Percentiles rank a stretch among this genome's conserved stretches.
These are phyloP conservation scores for Leptobrachium leishanense DNA, from an alignment of 2,113 vertebrate genomes.

Conservation along the genomic window DNA sequence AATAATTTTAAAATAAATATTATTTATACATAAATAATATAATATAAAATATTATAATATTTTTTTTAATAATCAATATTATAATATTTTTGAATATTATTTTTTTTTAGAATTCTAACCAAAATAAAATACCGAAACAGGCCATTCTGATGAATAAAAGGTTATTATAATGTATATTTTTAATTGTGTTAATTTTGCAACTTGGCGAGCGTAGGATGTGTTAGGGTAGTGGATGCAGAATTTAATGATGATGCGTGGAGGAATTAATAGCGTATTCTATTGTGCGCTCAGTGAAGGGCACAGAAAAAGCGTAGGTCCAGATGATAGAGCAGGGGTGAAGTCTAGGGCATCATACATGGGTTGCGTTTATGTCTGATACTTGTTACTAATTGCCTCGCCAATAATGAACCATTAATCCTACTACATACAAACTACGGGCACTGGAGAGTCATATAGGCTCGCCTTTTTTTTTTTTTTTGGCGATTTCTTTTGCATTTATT, in stretches of 20 bases:
- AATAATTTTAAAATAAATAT: no score
- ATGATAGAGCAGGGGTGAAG: slow-evolving; percentile 20
- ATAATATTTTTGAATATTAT: no score
- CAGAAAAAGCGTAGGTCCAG: slow-evolving; percentile 10
- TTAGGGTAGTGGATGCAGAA: not conserved
- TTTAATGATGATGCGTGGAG: not conserved
- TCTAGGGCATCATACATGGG: slow-evolving; percentile 26
- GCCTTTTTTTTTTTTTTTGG: not conserved
- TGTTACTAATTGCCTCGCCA: slow-evolving; percentile 24
- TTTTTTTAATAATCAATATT: no score
- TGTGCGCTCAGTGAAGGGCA: slow-evolving; percentile 2
- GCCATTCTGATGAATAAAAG: not conserved
- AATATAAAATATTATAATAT: no score
- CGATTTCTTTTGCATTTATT: slow-evolving; percentile 1
- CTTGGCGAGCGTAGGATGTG: not conserved
- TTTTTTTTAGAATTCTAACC: no score
- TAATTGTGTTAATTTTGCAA: not conserved
- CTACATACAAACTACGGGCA: not conserved
- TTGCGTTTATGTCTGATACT: slow-evolving; percentile 9
- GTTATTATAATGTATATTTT: not conserved
- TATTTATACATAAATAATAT: no score
- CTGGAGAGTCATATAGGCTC: slow-evolving; percentile 15
- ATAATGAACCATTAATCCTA: slow-evolving; percentile 35
- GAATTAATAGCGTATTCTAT: slow-evolving; percentile 41
- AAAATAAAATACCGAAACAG: no score